Base-by-base conservation (phyloP, 1,140 invertebrate genomes). In the Lycorma delicatula region DNA sequence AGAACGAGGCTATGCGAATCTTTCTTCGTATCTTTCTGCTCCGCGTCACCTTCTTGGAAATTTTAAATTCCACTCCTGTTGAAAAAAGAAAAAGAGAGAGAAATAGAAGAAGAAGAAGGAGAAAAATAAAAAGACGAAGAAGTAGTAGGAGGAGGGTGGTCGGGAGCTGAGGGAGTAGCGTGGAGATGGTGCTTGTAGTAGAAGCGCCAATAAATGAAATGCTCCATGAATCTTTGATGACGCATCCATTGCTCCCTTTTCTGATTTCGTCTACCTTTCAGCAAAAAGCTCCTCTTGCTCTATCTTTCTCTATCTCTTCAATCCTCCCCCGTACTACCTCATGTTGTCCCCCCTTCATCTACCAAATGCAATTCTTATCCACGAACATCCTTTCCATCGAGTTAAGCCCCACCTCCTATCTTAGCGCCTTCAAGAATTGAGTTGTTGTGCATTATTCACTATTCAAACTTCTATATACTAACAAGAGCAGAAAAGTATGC, bases 191-290 rank as follows among this genome's bases (percentile, higher is more conserved):
- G n/a, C n/a, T n/a, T n/a, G n/a, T n/a, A n/a, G n/a, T n/a, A n/a
- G n/a, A n/a, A n/a, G n/a, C n/a, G 41, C 41, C 41, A 22, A 44
- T 44, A 44, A 44, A 44, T 44, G 41, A 44, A 44, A 44, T 44
- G 41, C 41, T 44, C 41, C 41, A 44, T 44, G 41, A 44, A 44
- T 44, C 16, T 44, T 44, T 44, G 41, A 44, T 44, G 41, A 22
- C 41, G 41, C 41, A 44, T 44, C 41, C 41, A 44, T 20, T 44
- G 41, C 41, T 44, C 41, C 41, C 41, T 44, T 22, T 16, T 44
- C 41, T 44, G 41, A 44, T 44, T 44, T 44, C 41, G 41, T 22
- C 3, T 22, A 44, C 41, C 41, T 44, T 44, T 44, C 41, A 44
- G 5, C 41, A 44, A 16, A 20, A 16, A 16, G 18, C 23, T 20